phyloP scores from a whole-genome alignment of 2,113 vertebrate species.

The Polypterus bichir region DNA sequence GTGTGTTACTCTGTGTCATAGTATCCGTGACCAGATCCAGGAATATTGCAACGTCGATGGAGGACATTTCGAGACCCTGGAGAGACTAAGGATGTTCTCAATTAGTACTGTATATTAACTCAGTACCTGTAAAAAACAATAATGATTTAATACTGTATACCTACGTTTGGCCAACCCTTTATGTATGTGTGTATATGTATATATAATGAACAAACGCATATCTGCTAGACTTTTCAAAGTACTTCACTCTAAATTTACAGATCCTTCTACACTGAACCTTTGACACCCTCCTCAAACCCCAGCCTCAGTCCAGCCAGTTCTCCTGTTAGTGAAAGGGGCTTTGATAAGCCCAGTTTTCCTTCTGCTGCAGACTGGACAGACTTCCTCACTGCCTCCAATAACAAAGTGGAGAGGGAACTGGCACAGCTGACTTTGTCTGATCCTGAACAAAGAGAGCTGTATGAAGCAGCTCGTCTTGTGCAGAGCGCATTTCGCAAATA shows the following conservation, averaged over 20 bases:
- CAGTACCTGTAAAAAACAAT: too few relatives aligned
- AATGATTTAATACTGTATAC: too few relatives aligned
- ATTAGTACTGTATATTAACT: too few relatives aligned
- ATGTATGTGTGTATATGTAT: too few relatives aligned
- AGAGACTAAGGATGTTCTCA: too few relatives aligned
- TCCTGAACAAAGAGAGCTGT: constrained; percentile 92
- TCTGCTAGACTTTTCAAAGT: too few relatives aligned
- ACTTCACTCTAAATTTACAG: constrained; percentile 36
- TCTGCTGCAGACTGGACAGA: constrained; percentile 91
- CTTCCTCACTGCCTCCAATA: constrained; percentile 88
- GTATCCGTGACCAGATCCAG: too few relatives aligned
- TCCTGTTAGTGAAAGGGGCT: constrained; percentile 63
- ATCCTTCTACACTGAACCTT: constrained; percentile 75
- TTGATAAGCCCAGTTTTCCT: constrained; percentile 76
- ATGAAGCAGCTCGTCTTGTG: constrained; percentile 91
- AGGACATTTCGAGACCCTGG: too few relatives aligned
- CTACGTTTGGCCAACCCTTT: too few relatives aligned
- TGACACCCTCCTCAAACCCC: constrained; percentile 80
- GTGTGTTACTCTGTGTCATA: too few relatives aligned
- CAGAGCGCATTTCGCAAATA: constrained; percentile 97
- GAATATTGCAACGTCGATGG: too few relatives aligned
- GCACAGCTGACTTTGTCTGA: constrained; percentile 94
- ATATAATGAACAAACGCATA: too few relatives aligned
- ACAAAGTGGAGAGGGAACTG: constrained; percentile 89
- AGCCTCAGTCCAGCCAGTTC: constrained; percentile 80